phyloP scores from a whole-genome alignment of 2,113 vertebrate genomes.

The Hippocampus comes region DNA sequence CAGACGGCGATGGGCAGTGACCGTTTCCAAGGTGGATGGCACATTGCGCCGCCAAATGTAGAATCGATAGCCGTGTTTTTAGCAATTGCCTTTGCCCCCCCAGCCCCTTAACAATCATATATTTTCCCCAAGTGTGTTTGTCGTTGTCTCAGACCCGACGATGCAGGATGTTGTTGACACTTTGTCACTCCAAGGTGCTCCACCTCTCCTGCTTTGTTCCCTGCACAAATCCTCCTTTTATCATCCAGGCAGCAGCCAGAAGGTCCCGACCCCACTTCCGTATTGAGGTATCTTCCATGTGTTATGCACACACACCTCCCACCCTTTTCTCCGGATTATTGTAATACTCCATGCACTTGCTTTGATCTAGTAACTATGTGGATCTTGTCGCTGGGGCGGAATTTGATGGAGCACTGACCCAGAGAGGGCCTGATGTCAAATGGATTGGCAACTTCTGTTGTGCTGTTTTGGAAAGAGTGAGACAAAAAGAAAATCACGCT shows the following conservation, averaged over 20 bases:
- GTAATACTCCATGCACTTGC: slow-evolving; percentile 60
- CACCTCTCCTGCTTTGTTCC: slow-evolving; percentile 58
- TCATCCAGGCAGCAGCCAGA: slow-evolving; percentile 57
- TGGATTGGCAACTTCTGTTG: background rate
- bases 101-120: slow-evolving; percentile 5
- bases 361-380: slow-evolving; percentile 70
- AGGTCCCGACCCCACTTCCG: slow-evolving; percentile 70
- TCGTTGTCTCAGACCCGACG: slow-evolving; percentile 15
- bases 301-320: slow-evolving; percentile 45
- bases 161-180: slow-evolving; percentile 52
- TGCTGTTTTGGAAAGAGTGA: slow-evolving; percentile 19
- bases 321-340: slow-evolving; percentile 54
- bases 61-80: slow-evolving; percentile 15
- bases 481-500: background rate
- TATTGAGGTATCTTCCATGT: slow-evolving; percentile 57
- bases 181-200: slow-evolving; percentile 40
- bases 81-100: slow-evolving; percentile 4
- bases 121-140: slow-evolving; percentile 14
- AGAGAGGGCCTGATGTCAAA: slow-evolving; percentile 31
- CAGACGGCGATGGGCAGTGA: slow-evolving; percentile 7
- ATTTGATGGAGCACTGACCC: slow-evolving; percentile 55
- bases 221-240: slow-evolving; percentile 69
- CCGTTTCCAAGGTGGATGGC: slow-evolving; percentile 3
- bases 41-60: background rate
- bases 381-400: slow-evolving; percentile 56